phyloP scores from a whole-genome alignment of 2,113 vertebrate species.

The Gambusia holbrooki region DNA sequence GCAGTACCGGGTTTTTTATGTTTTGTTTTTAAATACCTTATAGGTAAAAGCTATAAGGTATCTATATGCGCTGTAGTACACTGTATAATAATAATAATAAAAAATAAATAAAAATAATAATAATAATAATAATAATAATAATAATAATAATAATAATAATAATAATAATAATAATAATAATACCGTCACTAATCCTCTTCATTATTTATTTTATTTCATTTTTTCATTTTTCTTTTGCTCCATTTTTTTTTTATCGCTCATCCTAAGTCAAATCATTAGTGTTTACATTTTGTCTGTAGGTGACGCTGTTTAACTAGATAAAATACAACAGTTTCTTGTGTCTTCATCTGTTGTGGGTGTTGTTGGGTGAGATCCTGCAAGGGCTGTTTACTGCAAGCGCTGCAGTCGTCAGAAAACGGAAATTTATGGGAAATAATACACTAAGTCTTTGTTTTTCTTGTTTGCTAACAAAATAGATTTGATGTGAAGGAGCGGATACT shows the following conservation, averaged over 20 bases:
- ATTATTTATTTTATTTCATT: too few species aligned
- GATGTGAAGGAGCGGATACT: not conserved
- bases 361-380: not conserved
- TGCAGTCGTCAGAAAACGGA: too few species aligned
- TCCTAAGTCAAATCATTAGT: not conserved
- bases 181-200: too few species aligned
- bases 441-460: too few species aligned
- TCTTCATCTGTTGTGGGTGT: too few species aligned
- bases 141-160: too few species aligned
- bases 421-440: too few species aligned
- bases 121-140: too few species aligned
- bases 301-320: constrained; percentile 17
- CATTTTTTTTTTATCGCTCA: not conserved
- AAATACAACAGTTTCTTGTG: not conserved
- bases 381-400: accelerated
- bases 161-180: too few species aligned
- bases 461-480: too few species aligned
- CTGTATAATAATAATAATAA: not conserved
- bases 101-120: too few species aligned
- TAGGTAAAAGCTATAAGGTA: not conserved
- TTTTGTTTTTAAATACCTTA: not conserved
- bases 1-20: not conserved
- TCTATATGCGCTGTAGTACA: not conserved
- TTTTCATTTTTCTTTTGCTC: too few species aligned
- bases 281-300: constrained; percentile 9